Evolutionary conservation across 2,797 vertebrate species (phyloP), one percentile per base, ranked within the genome.

Genomic region (Takifugu ocellatus): DNA sequence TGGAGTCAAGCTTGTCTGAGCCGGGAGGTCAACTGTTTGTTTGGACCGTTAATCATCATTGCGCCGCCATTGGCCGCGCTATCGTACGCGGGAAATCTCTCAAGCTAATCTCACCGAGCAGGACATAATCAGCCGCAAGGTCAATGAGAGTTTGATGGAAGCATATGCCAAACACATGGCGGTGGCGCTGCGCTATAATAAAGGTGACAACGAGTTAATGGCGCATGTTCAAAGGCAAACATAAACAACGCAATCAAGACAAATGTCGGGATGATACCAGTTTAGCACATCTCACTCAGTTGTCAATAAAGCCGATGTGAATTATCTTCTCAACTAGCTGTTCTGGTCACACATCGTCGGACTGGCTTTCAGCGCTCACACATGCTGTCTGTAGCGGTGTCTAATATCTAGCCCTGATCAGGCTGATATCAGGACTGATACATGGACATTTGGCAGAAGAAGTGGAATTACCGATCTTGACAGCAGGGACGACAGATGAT

Each of bases 121-220:
- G 83, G 80, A 82, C 75, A 80, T 88, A 84, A 88, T 88, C 86
- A 88, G 83, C 83, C 77, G 84, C 87, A 90, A 90, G 90, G 88
- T 90, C 90, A 90, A 90, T 87, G 86, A 86, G 88, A 84, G 82
- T 88, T 90, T 89, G 86, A 88, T 87, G 85, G 84, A 88, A 86
- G 82, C 87, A 87, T 91, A 87, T 87, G 86, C 78, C 83, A 81
- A 66, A 66, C 82, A 72, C 79, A 63, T 52, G 52, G 69, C 62
- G 63, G 68, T 72, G 51, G 72, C 74, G 70, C 69, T 66, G 74
- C 66, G 51, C 74, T 73, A 79, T 81, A 84, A 86, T 81, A 82
- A 82, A 68, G 43, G 77, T 45, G 61, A 84, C 79, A 84, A 83
- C 79, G 74, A 86, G 81, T 84, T 82, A 81, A 82, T 84, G 84